Evolutionary conservation across 2,888 invertebrate species (phyloP).

Genomic region (Xestia ashworthii): DNA sequence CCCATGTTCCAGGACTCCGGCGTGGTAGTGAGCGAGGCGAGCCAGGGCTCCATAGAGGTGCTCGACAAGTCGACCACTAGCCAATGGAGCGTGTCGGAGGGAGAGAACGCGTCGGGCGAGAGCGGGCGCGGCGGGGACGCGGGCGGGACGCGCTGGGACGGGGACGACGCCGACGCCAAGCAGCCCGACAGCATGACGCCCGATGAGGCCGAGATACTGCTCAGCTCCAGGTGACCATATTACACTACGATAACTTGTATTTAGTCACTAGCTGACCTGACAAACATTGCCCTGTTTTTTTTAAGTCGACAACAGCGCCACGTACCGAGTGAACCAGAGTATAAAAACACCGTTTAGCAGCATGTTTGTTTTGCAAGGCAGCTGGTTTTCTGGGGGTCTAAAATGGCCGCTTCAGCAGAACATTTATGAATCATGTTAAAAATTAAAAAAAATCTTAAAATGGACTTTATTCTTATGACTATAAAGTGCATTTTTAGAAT

Average conservation of each 20-base stretch:
- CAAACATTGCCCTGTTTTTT: not conserved
- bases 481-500: too few species aligned
- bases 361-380: not conserved
- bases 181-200: constrained; percentile 93
- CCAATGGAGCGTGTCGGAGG: constrained; percentile 90
- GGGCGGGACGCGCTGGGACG: constrained; percentile 73
- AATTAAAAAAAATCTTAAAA: too few species aligned
- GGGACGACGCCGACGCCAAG: constrained; percentile 78
- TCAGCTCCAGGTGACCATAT: constrained; percentile 93
- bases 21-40: constrained; percentile 89
- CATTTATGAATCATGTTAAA: too few species aligned
- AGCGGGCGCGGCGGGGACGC: constrained; percentile 78
- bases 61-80: constrained; percentile 90
- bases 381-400: not conserved
- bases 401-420: too few species aligned
- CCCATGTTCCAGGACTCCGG: constrained; percentile 84
- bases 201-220: constrained; percentile 96
- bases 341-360: not conserved
- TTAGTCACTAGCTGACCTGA: not conserved
- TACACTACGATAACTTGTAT: constrained; percentile 13
- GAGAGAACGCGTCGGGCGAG: constrained; percentile 88
- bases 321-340: not conserved
- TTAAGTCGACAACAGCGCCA: not conserved
- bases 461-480: too few species aligned
- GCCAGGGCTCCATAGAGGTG: constrained; percentile 90